Evolutionary conservation across 2,113 vertebrate genomes (phyloP), one percentile per base, ranked within the genome.

Genomic region (Agapornis roseicollis): DNA sequence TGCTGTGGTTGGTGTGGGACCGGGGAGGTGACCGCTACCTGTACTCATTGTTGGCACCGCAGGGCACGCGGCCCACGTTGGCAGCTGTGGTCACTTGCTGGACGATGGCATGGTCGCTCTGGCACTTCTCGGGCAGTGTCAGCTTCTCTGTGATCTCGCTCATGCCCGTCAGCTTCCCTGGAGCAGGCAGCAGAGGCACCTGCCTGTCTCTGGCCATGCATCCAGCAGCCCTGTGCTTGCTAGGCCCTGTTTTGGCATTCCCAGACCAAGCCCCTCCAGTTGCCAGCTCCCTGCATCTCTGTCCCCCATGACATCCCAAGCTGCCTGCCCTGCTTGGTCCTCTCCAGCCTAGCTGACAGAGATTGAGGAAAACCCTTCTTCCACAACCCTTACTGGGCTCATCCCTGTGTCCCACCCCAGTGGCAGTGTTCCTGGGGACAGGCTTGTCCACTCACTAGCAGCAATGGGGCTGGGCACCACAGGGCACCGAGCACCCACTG

Each of bases 91-190:
- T 99, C 93, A 99, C 99, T 97, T 98, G 98, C 97, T 99, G 99
- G 72, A 99, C 98, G 31, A 99, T 98, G 53, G 96, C 5, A 5
- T 99, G 99, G 80, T 99, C 99, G 2, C 97, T 99, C 85, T 92
- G 97, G 91, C 98, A 99, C 53, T 98, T 97, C 17, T 96, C 98
- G 0, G 98, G 98, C 94, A 99, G 97, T 0, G 39, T 98, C 84
- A 99, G 94, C 96, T 98, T 99, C 98, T 99, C 99, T 0, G 98
- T 98, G 98, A 99, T 99, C 97, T 99, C 99, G 1, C 99, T 99
- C 99, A 99, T 99, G 33, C 99, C 99, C 11, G 98, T 99, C 93
- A 99, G 98, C 97, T 99, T 99, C 94, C 99, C 99, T 99, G 87
- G 60, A 92, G 72, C 8, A 13, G 41, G 69, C 33, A 50, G 39